Evolutionary conservation across 2,113 vertebrate genomes (phyloP), one percentile per base, ranked within the genome.

Genomic region (Chloroceryle aenea): DNA sequence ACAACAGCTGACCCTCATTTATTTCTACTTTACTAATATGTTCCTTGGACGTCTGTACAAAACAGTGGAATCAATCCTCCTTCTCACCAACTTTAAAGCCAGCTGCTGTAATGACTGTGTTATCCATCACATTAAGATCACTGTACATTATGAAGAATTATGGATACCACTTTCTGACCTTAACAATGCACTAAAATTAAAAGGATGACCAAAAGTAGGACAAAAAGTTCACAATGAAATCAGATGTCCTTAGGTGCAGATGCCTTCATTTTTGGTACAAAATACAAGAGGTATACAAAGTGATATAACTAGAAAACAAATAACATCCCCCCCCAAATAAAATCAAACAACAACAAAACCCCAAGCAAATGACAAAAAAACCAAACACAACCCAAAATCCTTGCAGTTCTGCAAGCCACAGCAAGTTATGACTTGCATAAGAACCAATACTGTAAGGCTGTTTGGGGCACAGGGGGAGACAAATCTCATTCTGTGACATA

Each of bases 1-100:
- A 75, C n/a, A 85, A 87, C 73, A 95, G 66, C 48, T 62, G 52
- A 95, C 55, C 43, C 30, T 90, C 53, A 61, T 89, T 90, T 96
- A 32, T 90, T 95, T 85, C 52, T 56, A 38, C 17, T 68, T 15
- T 19, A 32, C 61, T 72, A 85, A 43, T 73, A 90, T 2, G 22
- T 40, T 68, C n/a, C 45, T 78, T 13, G 18, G 69, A 61, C 3
- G 2, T 36, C 42, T 27, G 21, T 36, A 72, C 27, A 66, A 94
- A 94, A 78, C 19, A 89, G 26, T 9, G 64, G 36, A 74, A 90
- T 75, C 40, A 72, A 64, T n/a, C n/a, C 29, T 45, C 45, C 29
- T 73, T 79, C 45, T 81, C 56, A 85, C 14, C 30, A 89, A 20
- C 61, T 91, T 80, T 53, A 78, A 91, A 68, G 74, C 23, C 71